Evolutionary conservation across 2,113 vertebrate species (phyloP).

Genomic region (Antennarius striatus): DNA sequence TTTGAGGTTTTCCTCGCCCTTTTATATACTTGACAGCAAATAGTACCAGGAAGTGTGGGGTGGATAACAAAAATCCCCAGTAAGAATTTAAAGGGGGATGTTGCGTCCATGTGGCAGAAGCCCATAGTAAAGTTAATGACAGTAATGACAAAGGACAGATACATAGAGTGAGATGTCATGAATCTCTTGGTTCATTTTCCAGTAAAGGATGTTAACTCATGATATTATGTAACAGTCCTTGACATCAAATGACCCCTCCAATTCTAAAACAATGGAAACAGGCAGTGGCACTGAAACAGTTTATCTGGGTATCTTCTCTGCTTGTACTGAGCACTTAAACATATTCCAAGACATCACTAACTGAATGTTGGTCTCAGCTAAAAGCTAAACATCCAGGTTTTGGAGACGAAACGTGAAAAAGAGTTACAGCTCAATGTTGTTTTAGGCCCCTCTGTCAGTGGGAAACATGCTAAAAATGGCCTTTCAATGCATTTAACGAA

Average conservation of each 20-base stretch:
- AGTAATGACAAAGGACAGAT: slow-evolving; percentile 17
- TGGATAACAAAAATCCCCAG: neutral
- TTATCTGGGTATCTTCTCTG: neutral
- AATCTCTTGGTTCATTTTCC: slow-evolving; percentile 55
- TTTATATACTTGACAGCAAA: too few species aligned
- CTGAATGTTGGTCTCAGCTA: slow-evolving; percentile 1
- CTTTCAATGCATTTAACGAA: slow-evolving; percentile 75
- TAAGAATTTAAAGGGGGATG: neutral
- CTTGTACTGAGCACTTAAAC: slow-evolving; percentile 5
- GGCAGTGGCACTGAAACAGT: neutral
- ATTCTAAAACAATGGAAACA: slow-evolving; percentile 39
- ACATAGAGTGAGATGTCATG: slow-evolving; percentile 18
- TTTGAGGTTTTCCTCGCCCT: too few species aligned
- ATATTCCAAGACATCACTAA: neutral
- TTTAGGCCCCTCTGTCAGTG: slow-evolving; percentile 70
- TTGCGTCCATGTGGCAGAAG: neutral
- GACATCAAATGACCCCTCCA: slow-evolving; percentile 41
- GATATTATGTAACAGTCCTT: slow-evolving; percentile 43
- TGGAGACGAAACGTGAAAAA: slow-evolving; percentile 39
- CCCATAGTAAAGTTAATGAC: neutral
- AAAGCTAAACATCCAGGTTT: slow-evolving; percentile 7
- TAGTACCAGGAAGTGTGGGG: too few species aligned
- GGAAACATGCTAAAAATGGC: slow-evolving; percentile 75
- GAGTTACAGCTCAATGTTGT: slow-evolving; percentile 65
- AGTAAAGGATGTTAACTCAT: slow-evolving; percentile 32